These are phyloP conservation scores for Alcedo atthis DNA, from an alignment of 2,797 vertebrate species.

Conservation along the genomic window DNA sequence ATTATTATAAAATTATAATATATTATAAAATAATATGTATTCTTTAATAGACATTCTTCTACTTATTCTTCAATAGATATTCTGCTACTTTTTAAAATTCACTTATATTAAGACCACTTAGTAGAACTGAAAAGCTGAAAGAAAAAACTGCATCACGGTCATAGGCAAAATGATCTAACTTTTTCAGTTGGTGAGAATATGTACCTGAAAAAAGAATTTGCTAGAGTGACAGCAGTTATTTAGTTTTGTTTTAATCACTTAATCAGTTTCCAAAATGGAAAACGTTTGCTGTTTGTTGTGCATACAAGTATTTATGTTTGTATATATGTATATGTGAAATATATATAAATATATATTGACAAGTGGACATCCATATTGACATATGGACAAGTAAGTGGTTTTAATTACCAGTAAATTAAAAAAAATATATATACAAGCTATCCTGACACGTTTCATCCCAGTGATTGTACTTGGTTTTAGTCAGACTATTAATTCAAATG, in stretches of 20 bases:
- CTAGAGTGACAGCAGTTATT: neutral
- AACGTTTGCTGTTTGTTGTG: neutral
- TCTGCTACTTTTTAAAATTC: neutral
- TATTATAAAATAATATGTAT: neutral
- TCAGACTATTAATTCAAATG: slow-evolving; percentile 43
- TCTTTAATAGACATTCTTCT: neutral
- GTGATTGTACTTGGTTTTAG: neutral
- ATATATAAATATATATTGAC: fast-evolving
- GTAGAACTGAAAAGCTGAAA: neutral
- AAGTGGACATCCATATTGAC: too few relatives aligned
- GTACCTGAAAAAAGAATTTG: neutral
- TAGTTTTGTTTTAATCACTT: neutral
- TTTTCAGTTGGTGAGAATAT: neutral
- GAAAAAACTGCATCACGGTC: neutral
- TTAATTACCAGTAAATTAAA: neutral
- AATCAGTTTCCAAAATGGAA: neutral
- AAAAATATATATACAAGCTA: neutral
- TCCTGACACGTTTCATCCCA: neutral
- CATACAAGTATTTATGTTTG: neutral
- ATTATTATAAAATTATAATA: too few relatives aligned
- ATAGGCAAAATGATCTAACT: neutral
- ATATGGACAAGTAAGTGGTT: neutral
- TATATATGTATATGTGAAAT: neutral
- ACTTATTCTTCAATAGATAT: neutral
- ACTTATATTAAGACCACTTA: neutral